Evolutionary conservation across 2,113 vertebrate species (phyloP).

Genomic region (Myotis yumanensis): DNA sequence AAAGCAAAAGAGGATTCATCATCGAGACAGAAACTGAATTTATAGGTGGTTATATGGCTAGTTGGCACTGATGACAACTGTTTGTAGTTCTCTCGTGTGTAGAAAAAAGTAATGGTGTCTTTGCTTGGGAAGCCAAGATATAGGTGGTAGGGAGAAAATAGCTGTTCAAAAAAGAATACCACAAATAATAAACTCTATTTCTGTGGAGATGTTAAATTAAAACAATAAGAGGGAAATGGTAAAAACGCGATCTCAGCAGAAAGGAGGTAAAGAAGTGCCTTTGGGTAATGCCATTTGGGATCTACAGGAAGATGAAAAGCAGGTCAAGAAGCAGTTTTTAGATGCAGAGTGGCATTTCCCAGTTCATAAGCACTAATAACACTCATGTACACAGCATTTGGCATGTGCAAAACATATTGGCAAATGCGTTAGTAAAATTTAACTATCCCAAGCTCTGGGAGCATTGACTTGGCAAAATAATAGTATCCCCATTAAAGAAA

Average conservation of each 20-base stretch:
- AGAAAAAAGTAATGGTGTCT: not conserved
- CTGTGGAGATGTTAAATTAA: not conserved
- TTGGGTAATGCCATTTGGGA: not conserved
- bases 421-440: conserved; percentile 60
- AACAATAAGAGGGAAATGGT: not conserved
- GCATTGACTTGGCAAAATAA: conserved; percentile 43
- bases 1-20: conserved; percentile 35
- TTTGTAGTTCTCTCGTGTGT: conserved; percentile 15
- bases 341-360: not conserved
- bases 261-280: not conserved
- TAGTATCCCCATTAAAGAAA: not conserved
- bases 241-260: not conserved
- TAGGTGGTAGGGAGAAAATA: not conserved
- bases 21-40: not conserved
- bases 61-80: not conserved
- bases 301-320: not conserved
- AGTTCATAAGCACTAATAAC: conserved; percentile 26
- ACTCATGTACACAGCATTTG: not conserved
- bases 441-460: conserved; percentile 31
- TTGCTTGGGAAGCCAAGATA: not conserved
- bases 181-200: not conserved
- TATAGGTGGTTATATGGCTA: not conserved
- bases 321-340: not conserved
- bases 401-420: conserved; percentile 30
- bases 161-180: not conserved